Conservation (phyloP, 2,888 invertebrate genomes). For the Agonum fuliginosum region DNA sequence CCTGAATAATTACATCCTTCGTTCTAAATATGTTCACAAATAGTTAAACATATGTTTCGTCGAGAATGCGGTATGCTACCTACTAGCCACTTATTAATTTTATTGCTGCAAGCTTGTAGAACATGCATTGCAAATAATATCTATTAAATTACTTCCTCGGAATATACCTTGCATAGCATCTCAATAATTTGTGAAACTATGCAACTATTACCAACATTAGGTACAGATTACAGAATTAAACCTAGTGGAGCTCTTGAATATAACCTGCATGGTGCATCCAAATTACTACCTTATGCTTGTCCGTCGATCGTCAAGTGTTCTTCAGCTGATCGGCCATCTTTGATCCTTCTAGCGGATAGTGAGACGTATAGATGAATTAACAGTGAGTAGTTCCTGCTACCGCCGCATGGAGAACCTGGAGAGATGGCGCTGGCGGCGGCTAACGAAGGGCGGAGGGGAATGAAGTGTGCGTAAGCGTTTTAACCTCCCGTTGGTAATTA, state of each 20-base stretch:
- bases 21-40: constrained; percentile 5
- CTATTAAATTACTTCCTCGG: constrained; percentile 10
- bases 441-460: neutral
- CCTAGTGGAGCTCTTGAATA: constrained; percentile 13
- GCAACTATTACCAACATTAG: constrained; percentile 10
- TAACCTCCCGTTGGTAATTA: constrained; percentile 46
- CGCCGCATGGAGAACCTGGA: neutral
- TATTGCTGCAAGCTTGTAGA: neutral
- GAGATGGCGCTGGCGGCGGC: neutral
- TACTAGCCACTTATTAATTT: neutral
- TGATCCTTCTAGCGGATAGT: constrained; percentile 11
- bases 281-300: neutral
- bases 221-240: neutral
- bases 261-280: neutral
- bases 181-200: constrained; percentile 24
- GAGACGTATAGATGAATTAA: neutral
- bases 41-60: neutral
- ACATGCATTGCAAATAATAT: constrained; percentile 25
- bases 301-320: neutral
- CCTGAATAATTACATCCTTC: too few species aligned
- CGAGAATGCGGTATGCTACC: neutral
- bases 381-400: neutral
- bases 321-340: constrained; percentile 30
- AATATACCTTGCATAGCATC: neutral
- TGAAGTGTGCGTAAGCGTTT: constrained; percentile 46